phyloP scores from a whole-genome alignment of 2,888 invertebrate species.

The Drosophila infuscata region DNA sequence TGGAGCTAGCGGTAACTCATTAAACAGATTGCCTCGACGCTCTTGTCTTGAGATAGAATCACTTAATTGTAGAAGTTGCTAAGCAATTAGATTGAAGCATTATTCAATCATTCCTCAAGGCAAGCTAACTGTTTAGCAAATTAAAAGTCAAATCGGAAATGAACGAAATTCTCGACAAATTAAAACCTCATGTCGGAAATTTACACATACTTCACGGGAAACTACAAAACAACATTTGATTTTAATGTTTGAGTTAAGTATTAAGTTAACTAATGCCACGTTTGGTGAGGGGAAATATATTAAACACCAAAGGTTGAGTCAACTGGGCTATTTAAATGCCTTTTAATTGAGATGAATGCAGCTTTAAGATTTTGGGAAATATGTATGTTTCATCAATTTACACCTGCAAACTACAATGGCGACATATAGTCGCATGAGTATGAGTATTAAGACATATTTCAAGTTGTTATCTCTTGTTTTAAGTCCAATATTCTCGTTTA shows the following conservation, averaged over 20 bases:
- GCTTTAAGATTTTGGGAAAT: not conserved
- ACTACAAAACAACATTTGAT: not conserved
- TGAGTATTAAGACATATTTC: not conserved
- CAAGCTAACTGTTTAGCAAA: slow-evolving; percentile 22
- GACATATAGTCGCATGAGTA: not conserved
- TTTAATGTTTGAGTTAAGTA: not conserved
- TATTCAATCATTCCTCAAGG: slow-evolving; percentile 8
- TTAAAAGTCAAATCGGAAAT: slow-evolving; percentile 22
- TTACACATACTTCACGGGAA: not conserved
- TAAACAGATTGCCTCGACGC: slow-evolving; percentile 42
- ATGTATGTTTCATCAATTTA: not conserved
- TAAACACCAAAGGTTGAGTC: not conserved
- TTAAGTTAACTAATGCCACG: not conserved
- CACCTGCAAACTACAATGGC: not conserved
- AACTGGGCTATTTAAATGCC: not conserved
- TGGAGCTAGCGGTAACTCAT: slow-evolving; percentile 38
- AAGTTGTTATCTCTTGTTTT: not conserved
- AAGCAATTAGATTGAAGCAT: slow-evolving; percentile 28
- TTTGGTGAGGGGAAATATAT: not conserved
- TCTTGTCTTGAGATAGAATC: slow-evolving; percentile 35
- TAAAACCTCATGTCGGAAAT: slow-evolving; percentile 14
- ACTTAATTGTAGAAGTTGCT: slow-evolving; percentile 54
- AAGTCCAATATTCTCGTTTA: not conserved
- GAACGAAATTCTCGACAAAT: not conserved
- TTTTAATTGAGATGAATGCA: not conserved